These are phyloP conservation scores for Onychomys arenicola DNA, from an alignment of 2,797 vertebrate genomes.

Conservation along the genomic window DNA sequence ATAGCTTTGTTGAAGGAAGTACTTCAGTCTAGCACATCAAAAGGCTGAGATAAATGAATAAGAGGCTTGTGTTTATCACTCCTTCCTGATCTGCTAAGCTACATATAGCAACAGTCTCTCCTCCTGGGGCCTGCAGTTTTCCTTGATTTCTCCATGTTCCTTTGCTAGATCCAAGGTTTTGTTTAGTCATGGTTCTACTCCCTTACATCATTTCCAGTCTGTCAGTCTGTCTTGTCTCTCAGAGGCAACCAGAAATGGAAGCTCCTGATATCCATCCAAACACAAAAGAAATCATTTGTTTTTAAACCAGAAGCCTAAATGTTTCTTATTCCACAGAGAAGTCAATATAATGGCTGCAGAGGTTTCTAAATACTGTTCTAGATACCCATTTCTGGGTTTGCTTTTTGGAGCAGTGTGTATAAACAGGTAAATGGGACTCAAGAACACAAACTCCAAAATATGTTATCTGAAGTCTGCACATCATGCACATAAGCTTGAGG, in stretches of 20 bases:
- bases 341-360: slow-evolving; percentile 22
- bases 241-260: slow-evolving; percentile 49
- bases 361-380: slow-evolving; percentile 3
- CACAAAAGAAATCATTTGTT: slow-evolving; percentile 33
- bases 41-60: slow-evolving; percentile 44
- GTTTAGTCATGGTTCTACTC: slow-evolving; percentile 49
- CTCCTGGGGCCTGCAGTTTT: background rate
- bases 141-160: background rate
- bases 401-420: slow-evolving; percentile 20
- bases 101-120: background rate
- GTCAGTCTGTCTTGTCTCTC: slow-evolving; percentile 19
- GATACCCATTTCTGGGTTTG: background rate
- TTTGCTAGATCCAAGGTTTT: slow-evolving; percentile 48
- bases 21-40: slow-evolving; percentile 14
- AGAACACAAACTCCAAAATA: slow-evolving; percentile 21
- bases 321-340: slow-evolving; percentile 59
- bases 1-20: slow-evolving; percentile 3
- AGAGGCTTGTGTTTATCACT: background rate
- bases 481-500: background rate
- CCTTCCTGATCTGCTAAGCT: background rate
- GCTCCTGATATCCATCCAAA: background rate
- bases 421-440: slow-evolving; percentile 7
- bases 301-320: slow-evolving; percentile 27
- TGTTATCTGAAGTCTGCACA: background rate
- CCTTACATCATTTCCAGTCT: slow-evolving; percentile 49